phyloP scores from a whole-genome alignment of 2,113 vertebrate species.

The Syngnathus scovelli region DNA sequence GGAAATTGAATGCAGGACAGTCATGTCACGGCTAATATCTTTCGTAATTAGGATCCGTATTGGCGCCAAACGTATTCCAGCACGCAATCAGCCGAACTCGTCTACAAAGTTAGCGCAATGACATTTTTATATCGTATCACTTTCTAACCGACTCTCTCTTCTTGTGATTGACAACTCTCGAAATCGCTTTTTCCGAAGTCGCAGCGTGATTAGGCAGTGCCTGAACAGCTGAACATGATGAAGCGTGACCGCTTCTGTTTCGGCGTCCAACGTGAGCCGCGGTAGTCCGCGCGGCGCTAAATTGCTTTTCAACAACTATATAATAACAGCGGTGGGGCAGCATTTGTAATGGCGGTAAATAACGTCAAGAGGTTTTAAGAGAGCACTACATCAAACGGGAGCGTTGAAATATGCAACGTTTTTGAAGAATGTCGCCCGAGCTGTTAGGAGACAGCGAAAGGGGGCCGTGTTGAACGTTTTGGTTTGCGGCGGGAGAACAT shows the following conservation, averaged over 20 bases:
- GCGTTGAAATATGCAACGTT: not conserved
- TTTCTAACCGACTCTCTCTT: not conserved
- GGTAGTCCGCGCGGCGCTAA: not conserved
- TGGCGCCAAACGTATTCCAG: not conserved
- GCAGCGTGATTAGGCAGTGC: not conserved
- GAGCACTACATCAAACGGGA: constrained; percentile 1
- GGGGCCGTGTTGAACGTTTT: constrained; percentile 1
- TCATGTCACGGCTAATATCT: constrained; percentile 1
- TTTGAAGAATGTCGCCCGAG: constrained; percentile 3
- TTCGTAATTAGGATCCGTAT: constrained; percentile 5
- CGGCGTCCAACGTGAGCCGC: not conserved
- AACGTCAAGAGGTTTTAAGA: constrained; percentile 6
- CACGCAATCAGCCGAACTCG: not conserved
- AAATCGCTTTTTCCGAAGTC: not conserved
- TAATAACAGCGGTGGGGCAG: not conserved
- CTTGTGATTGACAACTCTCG: constrained; percentile 1
- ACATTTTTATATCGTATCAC: not conserved
- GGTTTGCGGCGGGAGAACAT: not conserved
- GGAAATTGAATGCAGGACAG: not conserved
- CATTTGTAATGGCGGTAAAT: constrained; percentile 9
- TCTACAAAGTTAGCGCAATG: not conserved
- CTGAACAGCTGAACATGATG: not conserved
- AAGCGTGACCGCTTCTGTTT: not conserved
- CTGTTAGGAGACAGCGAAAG: not conserved
- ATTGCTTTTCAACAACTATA: constrained; percentile 5